These are phyloP conservation scores for Upupa epops DNA, from an alignment of 2,113 vertebrate genomes.

Conservation along the genomic window DNA sequence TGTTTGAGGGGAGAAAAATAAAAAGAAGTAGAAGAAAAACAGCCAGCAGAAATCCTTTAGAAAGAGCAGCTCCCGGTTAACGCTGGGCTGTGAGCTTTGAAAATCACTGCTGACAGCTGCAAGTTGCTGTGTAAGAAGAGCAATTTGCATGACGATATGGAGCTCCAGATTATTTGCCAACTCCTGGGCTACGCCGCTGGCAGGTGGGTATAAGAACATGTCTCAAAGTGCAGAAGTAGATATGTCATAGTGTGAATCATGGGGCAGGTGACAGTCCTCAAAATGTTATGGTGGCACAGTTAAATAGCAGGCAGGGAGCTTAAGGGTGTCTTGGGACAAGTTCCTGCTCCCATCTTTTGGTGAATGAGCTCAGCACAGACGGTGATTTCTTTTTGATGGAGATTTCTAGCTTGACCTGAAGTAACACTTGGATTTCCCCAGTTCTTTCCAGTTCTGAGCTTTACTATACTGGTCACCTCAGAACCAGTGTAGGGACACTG, in stretches of 20 bases:
- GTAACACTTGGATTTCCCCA: background rate
- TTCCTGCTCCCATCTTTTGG: background rate
- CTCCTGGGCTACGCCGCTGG: background rate
- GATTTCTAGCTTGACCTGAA: background rate
- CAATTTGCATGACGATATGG: background rate
- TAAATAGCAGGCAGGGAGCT: background rate
- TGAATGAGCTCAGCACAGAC: background rate
- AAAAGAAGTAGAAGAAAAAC: background rate
- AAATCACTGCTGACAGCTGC: background rate
- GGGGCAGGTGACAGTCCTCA: background rate
- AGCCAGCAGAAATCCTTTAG: background rate
- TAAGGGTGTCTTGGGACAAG: background rate
- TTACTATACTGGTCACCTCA: background rate
- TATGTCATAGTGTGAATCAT: background rate
- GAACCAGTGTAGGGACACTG: fast-evolving
- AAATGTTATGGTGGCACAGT: background rate
- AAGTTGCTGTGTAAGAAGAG: background rate
- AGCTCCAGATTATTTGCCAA: background rate
- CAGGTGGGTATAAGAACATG: background rate
- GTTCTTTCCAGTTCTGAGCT: background rate
- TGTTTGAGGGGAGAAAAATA: slow-evolving; percentile 5
- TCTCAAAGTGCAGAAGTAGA: background rate
- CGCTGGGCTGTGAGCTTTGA: background rate
- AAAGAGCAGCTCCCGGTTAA: background rate
- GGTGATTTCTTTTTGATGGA: background rate